phyloP scores from a whole-genome alignment of 2,797 vertebrate genomes.

The Hephaestus fuliginosus region DNA sequence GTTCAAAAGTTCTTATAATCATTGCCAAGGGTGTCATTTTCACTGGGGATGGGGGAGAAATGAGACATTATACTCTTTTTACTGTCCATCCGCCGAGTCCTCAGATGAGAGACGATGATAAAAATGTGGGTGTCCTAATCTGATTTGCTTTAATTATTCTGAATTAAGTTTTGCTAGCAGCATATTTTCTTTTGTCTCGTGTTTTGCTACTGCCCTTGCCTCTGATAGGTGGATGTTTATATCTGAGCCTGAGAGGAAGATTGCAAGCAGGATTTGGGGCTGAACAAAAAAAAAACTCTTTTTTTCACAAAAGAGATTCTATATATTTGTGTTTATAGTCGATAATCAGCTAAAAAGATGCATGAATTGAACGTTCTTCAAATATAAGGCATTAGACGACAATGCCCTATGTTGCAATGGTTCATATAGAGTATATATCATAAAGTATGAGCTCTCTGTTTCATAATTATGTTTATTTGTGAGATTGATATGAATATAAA shows the following conservation, averaged over 20 bases:
- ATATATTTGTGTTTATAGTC: neutral
- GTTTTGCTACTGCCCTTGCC: neutral
- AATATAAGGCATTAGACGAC: neutral
- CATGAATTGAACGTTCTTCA: neutral
- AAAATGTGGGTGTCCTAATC: neutral
- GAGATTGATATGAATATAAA: conserved; percentile 1
- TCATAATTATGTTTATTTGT: neutral
- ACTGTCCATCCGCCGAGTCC: neutral
- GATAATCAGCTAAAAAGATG: neutral
- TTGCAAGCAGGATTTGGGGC: neutral
- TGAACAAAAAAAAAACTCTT: too few species aligned
- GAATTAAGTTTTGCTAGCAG: neutral
- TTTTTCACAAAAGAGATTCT: too few species aligned
- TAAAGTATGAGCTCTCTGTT: neutral
- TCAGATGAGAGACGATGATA: neutral
- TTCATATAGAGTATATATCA: neutral
- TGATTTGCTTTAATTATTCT: neutral
- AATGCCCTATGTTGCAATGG: neutral
- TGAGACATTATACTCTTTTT: neutral
- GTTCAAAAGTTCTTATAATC: neutral
- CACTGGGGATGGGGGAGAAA: neutral
- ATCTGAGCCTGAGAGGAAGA: neutral
- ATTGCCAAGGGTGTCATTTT: neutral
- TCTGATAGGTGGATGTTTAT: neutral
- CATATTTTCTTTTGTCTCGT: neutral